phyloP scores from a whole-genome alignment of 2,888 invertebrate genomes.

The Pandemis corylana region DNA sequence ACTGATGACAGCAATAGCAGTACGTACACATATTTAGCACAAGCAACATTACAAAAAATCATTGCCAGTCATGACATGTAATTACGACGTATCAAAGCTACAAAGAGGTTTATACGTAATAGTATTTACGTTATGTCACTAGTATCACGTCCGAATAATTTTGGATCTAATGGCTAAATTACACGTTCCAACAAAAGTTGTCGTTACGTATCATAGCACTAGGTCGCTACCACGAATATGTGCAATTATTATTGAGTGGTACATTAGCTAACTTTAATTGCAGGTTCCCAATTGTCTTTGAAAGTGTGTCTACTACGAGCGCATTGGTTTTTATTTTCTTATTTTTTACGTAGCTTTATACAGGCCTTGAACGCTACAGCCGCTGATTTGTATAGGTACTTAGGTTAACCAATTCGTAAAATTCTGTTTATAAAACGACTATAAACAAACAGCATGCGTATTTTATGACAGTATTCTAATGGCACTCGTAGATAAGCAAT shows the following conservation, averaged over 20 bases:
- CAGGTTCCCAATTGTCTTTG: background rate
- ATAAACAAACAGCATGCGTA: conserved; percentile 24
- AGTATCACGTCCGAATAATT: conserved; percentile 35
- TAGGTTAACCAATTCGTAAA: background rate
- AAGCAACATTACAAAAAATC: conserved; percentile 33
- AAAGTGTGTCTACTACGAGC: background rate
- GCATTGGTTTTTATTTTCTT: background rate
- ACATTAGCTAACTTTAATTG: background rate
- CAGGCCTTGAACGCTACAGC: background rate
- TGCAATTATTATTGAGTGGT: background rate
- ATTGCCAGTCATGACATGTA: conserved; percentile 40
- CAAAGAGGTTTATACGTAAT: conserved; percentile 41
- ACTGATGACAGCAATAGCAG: conserved; percentile 29
- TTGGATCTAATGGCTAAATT: conserved; percentile 44
- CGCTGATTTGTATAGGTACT: background rate
- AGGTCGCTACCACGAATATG: conserved; percentile 20
- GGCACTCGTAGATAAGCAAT: conserved; percentile 26
- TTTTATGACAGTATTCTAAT: conserved; percentile 23
- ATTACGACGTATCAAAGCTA: conserved; percentile 42
- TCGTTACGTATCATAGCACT: conserved; percentile 28
- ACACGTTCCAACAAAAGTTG: conserved; percentile 37
- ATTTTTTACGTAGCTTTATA: background rate
- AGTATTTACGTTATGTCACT: conserved; percentile 38
- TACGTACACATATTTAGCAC: conserved; percentile 25
- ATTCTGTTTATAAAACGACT: background rate